These are phyloP conservation scores for Conus canariensis DNA, from an alignment of 2,888 invertebrate species.

Conservation along the genomic window DNA sequence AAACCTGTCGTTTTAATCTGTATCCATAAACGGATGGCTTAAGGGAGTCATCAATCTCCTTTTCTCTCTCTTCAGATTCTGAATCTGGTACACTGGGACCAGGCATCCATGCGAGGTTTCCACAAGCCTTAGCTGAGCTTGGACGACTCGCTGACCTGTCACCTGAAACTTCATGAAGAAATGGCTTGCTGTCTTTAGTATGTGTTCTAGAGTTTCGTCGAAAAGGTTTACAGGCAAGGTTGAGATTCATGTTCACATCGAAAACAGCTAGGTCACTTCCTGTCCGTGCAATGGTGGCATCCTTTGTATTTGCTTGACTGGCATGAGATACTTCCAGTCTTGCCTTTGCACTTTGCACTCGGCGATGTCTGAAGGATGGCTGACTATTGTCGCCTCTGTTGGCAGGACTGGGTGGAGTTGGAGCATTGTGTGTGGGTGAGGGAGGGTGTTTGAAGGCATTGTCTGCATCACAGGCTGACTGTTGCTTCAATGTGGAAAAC, in stretches of 20 bases:
- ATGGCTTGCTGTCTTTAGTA: not conserved
- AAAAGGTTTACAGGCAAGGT: slow-evolving; percentile 4
- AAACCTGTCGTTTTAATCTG: slow-evolving; percentile 58
- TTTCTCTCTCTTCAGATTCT: slow-evolving; percentile 3
- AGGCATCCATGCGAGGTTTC: not conserved
- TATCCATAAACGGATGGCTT: slow-evolving; percentile 63
- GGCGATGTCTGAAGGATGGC: slow-evolving; percentile 34
- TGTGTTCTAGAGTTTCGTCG: slow-evolving; percentile 5
- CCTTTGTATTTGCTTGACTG: not conserved
- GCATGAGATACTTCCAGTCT: slow-evolving; percentile 45
- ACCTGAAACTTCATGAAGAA: not conserved
- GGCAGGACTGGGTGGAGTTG: not conserved
- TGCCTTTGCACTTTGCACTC: slow-evolving; percentile 65
- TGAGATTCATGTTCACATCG: slow-evolving; percentile 43
- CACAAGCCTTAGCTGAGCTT: slow-evolving; percentile 7
- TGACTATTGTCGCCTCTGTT: not conserved
- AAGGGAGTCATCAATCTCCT: slow-evolving; percentile 46
- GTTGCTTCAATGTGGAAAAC: slow-evolving; percentile 25
- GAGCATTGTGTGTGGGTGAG: not conserved
- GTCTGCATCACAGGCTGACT: not conserved
- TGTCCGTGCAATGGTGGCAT: not conserved
- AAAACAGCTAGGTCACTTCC: slow-evolving; percentile 30
- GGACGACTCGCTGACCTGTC: slow-evolving; percentile 31
- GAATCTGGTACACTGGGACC: not conserved
- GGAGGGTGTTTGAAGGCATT: not conserved